Percentiles rank a stretch among this genome's conserved stretches.
Conservation (phyloP, 2,113 vertebrate genomes). For the Emydura subglobosa region DNA sequence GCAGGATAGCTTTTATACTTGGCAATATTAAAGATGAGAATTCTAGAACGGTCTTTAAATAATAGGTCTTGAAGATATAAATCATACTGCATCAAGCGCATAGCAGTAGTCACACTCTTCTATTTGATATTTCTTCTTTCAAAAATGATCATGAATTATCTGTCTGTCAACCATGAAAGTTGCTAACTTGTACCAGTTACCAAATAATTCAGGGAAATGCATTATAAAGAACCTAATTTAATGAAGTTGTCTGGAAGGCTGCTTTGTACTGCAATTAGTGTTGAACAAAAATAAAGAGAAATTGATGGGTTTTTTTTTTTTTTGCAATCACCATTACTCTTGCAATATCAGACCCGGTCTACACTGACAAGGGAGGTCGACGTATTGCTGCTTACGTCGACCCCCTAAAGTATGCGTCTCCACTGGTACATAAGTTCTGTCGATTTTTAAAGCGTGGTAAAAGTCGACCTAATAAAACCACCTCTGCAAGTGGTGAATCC, state of each 20-base stretch:
- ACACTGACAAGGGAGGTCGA: too few species aligned
- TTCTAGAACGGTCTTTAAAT: not conserved
- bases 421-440: too few species aligned
- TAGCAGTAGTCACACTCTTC: not conserved
- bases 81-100: too few species aligned
- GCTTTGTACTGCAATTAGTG: not conserved
- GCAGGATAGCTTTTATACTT: not conserved
- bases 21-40: not conserved
- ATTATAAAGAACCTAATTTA: not conserved
- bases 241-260: not conserved
- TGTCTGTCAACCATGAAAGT: not conserved
- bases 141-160: not conserved
- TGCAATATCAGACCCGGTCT: not conserved
- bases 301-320: not conserved
- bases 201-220: not conserved
- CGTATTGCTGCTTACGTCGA: too few species aligned
- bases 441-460: too few species aligned
- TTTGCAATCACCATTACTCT: not conserved
- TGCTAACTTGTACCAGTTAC: not conserved
- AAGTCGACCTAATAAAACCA: too few species aligned
- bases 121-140: not conserved
- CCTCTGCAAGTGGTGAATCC: too few species aligned
- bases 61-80: not conserved
- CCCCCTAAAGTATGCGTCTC: too few species aligned
- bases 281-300: not conserved